Conservation (phyloP, 1,140 invertebrate species). For the Tetragonula clypearis region DNA sequence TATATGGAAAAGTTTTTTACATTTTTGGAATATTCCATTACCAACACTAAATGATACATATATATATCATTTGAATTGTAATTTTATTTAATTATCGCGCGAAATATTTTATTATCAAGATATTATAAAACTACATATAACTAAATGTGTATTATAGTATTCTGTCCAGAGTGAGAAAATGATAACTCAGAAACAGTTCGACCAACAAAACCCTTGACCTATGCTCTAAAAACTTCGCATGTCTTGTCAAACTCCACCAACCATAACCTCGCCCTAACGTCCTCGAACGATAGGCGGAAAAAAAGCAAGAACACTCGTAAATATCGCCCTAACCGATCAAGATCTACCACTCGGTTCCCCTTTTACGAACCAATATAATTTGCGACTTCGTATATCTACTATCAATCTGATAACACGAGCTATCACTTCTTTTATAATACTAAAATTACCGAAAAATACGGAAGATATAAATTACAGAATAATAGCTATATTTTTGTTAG, state of each 20-base stretch:
- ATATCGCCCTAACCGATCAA: neutral
- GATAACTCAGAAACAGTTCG: neutral
- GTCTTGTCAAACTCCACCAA: conserved; percentile 1
- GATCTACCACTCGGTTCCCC: neutral
- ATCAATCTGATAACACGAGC: no score
- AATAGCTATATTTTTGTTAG: no score
- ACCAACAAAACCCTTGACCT: neutral
- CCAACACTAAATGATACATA: no score
- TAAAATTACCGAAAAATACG: no score
- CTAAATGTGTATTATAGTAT: neutral
- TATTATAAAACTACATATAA: no score
- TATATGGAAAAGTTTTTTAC: no score
- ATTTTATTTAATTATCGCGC: no score
- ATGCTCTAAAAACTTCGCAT: neutral
- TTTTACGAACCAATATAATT: neutral
- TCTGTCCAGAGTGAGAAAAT: neutral
- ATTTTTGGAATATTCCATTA: no score
- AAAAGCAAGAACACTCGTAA: neutral
- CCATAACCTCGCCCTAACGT: neutral
- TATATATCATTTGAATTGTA: no score
- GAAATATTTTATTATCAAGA: no score
- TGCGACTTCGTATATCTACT: neutral
- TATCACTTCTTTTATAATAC: no score
- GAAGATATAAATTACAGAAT: no score
- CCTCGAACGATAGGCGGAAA: neutral